Evolutionary conservation across 2,888 invertebrate species (phyloP), one percentile per base, ranked within the genome.

Genomic region (Sialis fuliginosa): DNA sequence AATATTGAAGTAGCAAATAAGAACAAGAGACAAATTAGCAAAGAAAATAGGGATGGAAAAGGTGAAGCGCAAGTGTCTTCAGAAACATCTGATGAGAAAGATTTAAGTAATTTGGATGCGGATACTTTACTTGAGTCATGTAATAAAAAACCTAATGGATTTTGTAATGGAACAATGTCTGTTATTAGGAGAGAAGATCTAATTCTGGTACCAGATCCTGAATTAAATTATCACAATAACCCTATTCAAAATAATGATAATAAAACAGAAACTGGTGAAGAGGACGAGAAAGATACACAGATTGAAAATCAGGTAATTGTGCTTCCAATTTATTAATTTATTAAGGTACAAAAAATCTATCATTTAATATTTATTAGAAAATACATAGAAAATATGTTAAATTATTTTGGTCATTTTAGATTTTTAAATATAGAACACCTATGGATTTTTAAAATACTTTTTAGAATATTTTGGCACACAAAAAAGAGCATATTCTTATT

Each of bases 111-210:
- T 33, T 8, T n/a, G 6, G 43, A 6, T 3, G 9, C 6, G 5
- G 10, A 10, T 13, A 31, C 10, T 31, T 13, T 33, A 33, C 13
- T n/a, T 7, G 39, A 6, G 22, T 9, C 7, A 12, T 34, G 35
- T 9, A n/a, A 22, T 12, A 45, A 45, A 32, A 13, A 39, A 31
- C 10, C 12, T 12, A 45, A 45, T 39, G 45, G 45, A 10, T 46
- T 57, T 31, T 50, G 52, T 6, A 59, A 58, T 49, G 75, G 78
- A 51, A 80, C 71, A 60, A 69, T 70, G 39, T 35, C 34, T 2
- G 74, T 85, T 44, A 87, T 87, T 57, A 79, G 79, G 47, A 69
- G 86, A 37, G 81, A 83, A 48, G 81, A 82, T 59, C 60, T 77
- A 31, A 83, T 85, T 52, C 66, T 88, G 4, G 76, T 81, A 1